Percentiles rank a stretch among this genome's conserved stretches.
Evolutionary conservation across 2,797 vertebrate species (phyloP).

Genomic region (Siniperca undulata): DNA sequence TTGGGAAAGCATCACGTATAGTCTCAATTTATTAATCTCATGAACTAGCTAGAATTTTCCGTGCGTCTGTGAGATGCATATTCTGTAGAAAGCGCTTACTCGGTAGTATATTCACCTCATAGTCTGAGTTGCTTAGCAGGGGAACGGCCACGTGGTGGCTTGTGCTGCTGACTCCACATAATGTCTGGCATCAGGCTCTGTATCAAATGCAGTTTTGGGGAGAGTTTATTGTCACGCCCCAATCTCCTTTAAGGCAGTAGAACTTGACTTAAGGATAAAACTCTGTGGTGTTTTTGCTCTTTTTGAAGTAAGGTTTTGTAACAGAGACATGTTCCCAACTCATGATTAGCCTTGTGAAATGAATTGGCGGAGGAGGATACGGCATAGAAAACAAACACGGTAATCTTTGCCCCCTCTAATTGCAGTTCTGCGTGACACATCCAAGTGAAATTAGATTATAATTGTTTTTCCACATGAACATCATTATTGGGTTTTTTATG

Average conservation of each 20-base stretch:
- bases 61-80: too few relatives aligned
- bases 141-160: neutral
- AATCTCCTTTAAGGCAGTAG: neutral
- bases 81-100: constrained; percentile 4
- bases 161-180: neutral
- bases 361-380: constrained; percentile 39
- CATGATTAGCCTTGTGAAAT: constrained; percentile 42
- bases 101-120: constrained; percentile 3
- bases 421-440: constrained; percentile 41
- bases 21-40: constrained; percentile 9
- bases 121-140: neutral
- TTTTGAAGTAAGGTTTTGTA: constrained; percentile 11
- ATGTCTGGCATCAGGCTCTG: neutral
- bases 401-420: constrained; percentile 48
- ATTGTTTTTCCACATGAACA: constrained; percentile 53
- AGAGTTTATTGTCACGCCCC: constrained; percentile 7
- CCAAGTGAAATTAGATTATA: constrained; percentile 52
- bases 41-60: neutral
- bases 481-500: constrained; percentile 50
- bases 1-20: neutral
- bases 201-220: neutral
- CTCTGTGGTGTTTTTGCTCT: neutral
- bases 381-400: constrained; percentile 33
- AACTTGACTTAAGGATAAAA: neutral
- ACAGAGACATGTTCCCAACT: constrained; percentile 27